Evolutionary conservation across 2,113 vertebrate genomes (phyloP), one percentile per base, ranked within the genome.

Genomic region (Myrmecobius fasciatus): DNA sequence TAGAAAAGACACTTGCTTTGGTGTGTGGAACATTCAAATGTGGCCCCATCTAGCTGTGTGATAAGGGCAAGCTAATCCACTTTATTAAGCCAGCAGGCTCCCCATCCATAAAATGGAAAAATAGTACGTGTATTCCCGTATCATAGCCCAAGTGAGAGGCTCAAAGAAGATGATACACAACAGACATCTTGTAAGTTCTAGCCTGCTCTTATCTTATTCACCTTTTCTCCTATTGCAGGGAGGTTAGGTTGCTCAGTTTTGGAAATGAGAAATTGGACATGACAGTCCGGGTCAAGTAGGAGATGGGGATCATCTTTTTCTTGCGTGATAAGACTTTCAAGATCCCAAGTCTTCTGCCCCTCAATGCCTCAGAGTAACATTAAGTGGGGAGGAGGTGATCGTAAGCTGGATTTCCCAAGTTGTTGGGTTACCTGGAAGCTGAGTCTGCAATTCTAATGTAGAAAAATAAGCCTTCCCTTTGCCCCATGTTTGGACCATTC

Each of bases 211-310:
- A 11, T 54, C 22, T 91, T 94, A 20, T 90, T 93, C 11, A 83
- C 12, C n/a, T 88, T 43, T 12, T 89, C 89, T 53, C 89, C 54
- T 2, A 43, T 47, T 53, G 26, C 36, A 53, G 53, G 14, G 25
- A 75, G 52, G 36, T 51, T 93, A 83, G 91, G 49, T 9, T 43
- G 26, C 56, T 92, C 31, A 93, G 31, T 95, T 96, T 96, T 94
- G 95, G 92, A 54, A 25, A 92, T 93, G 92, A 95, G 26, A 51
- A 89, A 92, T 49, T 52, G 89, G 91, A 52, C 7, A 91, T 92
- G 91, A 95, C 90, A 91, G 75, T 95, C 28, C 51, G 46, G 11
- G 24, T 25, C 93, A 48, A 53, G 92, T 93, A 91, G 67, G 91
- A 94, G 54, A 25, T 95, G 90, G 89, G 75, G 31, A 17, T 67